Conservation (phyloP, 2,888 invertebrate genomes). For the Catocala sponsa region DNA sequence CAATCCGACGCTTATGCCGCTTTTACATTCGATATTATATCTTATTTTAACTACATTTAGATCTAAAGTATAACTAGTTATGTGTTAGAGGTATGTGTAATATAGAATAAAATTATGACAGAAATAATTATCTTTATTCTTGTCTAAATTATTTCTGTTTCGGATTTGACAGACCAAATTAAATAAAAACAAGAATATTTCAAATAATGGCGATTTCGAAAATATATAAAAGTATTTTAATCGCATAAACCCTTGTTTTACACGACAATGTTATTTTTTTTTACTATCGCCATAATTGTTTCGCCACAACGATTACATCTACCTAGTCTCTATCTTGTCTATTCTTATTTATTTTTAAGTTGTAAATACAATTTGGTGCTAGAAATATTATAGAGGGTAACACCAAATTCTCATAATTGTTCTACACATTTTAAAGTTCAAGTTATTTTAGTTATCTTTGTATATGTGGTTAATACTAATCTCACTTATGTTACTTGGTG, state of each 20-base stretch:
- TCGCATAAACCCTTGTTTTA: conserved; percentile 3
- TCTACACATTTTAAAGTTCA: conserved; percentile 28
- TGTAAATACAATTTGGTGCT: conserved; percentile 74
- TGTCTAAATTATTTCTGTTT: conserved; percentile 17
- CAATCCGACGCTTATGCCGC: conserved; percentile 20
- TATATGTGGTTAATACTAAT: conserved; percentile 57
- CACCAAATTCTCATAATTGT: conserved; percentile 49
- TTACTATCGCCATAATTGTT: conserved; percentile 62
- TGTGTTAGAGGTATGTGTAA: conserved; percentile 40
- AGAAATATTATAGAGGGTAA: conserved; percentile 51
- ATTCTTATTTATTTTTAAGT: conserved; percentile 54
- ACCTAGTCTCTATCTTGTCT: conserved; percentile 76
- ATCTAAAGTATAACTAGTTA: conserved; percentile 37
- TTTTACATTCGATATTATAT: conserved; percentile 28
- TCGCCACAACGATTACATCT: conserved; percentile 70
- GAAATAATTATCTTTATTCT: conserved; percentile 9
- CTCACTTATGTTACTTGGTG: conserved; percentile 41
- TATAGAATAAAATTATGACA: conserved; percentile 23
- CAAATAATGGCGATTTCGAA: conserved; percentile 1
- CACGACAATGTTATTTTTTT: conserved; percentile 19
- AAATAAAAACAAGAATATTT: conserved; percentile 5
- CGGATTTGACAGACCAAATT: conserved; percentile 1
- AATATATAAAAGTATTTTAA: background rate
- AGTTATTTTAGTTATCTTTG: conserved; percentile 48
- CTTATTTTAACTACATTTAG: conserved; percentile 25